Evolutionary conservation across 2,888 invertebrate genomes (phyloP).

Genomic region (Drosophila rellima): DNA sequence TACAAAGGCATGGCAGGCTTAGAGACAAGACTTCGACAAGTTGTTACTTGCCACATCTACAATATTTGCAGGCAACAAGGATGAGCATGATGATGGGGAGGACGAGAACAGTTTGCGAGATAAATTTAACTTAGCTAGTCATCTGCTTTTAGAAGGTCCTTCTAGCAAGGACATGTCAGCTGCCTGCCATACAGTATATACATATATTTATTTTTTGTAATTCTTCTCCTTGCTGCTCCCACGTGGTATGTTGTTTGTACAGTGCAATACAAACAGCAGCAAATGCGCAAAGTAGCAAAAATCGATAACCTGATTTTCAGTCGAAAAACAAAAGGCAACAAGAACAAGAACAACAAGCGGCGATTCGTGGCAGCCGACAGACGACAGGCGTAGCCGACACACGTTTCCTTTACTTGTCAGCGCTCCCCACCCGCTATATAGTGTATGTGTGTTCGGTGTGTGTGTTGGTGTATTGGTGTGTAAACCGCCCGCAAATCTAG

Average conservation of each 20-base stretch:
- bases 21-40: conserved; percentile 15
- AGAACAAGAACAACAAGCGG: conserved; percentile 17
- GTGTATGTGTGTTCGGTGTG: conserved; percentile 3
- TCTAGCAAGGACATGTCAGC: conserved; percentile 54
- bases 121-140: conserved; percentile 23
- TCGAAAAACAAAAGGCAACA: conserved; percentile 70
- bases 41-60: conserved; percentile 13
- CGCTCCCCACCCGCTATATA: conserved; percentile 23
- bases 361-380: conserved; percentile 2
- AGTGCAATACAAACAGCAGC: conserved; percentile 53
- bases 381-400: conserved; percentile 48
- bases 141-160: conserved; percentile 57
- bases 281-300: conserved; percentile 63
- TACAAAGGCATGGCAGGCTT: neutral
- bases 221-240: conserved; percentile 13
- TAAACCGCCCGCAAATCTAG: conserved; percentile 48
- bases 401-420: conserved; percentile 56
- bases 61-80: conserved; percentile 34
- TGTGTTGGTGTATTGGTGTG: conserved; percentile 5
- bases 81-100: conserved; percentile 1
- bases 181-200: conserved; percentile 15
- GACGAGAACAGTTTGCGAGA: conserved; percentile 37
- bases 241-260: conserved; percentile 17
- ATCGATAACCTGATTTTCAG: conserved; percentile 76
- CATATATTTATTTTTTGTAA: conserved; percentile 10